Percentiles rank a stretch among this genome's conserved stretches.
Evolutionary conservation across 2,113 vertebrate species (phyloP).

Genomic region (Macrotus californicus): DNA sequence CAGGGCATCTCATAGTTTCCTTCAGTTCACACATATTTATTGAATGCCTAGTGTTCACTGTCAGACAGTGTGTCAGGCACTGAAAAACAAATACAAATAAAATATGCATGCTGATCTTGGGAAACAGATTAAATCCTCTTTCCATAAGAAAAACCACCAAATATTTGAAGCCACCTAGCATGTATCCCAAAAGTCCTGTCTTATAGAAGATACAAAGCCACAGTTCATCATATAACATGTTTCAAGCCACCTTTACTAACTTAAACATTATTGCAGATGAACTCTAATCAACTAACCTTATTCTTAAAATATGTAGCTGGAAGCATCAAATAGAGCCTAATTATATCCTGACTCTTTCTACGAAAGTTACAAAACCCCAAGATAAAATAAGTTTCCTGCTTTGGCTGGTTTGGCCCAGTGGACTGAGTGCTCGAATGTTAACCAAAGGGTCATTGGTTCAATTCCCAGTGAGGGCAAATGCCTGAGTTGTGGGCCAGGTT

Average conservation of each 20-base stretch:
- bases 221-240: neutral
- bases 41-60: neutral
- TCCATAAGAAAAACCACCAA: neutral
- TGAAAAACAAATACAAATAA: neutral
- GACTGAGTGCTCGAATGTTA: no score
- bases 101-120: neutral
- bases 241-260: neutral
- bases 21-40: neutral
- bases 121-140: neutral
- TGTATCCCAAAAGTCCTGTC: neutral
- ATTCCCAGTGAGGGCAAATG: no score
- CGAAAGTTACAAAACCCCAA: neutral
- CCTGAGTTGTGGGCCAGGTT: no score
- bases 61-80: neutral
- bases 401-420: no score
- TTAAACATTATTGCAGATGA: neutral
- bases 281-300: neutral
- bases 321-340: neutral
- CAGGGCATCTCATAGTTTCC: neutral
- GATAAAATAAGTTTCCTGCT: neutral
- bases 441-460: no score
- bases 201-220: neutral
- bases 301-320: neutral
- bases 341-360: neutral
- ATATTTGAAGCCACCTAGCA: slow-evolving; percentile 7